A percentile compares a stretch with the other conserved stretches of the same genome.
phyloP scores from a whole-genome alignment of 37 sponge, comb jelly and placozoan genomes.

The Lycopodina hypogea region DNA sequence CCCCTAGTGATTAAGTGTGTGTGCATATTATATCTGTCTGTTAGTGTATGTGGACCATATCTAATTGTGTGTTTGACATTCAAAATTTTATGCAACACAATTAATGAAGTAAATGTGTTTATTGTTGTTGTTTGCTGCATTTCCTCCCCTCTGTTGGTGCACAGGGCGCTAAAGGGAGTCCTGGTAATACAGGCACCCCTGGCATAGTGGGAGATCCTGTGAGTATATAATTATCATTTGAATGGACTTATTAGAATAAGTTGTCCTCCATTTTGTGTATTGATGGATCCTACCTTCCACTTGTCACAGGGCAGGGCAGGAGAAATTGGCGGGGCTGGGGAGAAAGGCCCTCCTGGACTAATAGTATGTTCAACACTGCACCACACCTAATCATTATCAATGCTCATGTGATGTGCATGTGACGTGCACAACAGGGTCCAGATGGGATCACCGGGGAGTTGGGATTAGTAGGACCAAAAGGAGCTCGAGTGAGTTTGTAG shows the following conservation, averaged over 20 bases:
- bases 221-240: slow-evolving; percentile 14
- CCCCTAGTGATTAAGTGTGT: too few relatives aligned
- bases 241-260: background rate
- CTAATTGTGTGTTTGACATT: too few relatives aligned
- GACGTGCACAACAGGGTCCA: slow-evolving; percentile 42
- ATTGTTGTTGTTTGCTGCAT: too few relatives aligned
- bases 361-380: slow-evolving; percentile 23
- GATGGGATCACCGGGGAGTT: slow-evolving; percentile 23
- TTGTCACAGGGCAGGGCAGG: slow-evolving; percentile 36
- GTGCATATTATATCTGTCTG: too few relatives aligned
- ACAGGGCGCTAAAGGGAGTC: slow-evolving; percentile 58
- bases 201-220: slow-evolving; percentile 66
- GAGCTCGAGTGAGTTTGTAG: slow-evolving; percentile 27
- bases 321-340: slow-evolving; percentile 37
- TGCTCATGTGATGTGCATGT: background rate
- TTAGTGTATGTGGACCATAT: too few relatives aligned
- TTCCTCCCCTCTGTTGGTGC: too few relatives aligned
- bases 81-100: too few relatives aligned
- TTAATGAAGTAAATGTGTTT: too few relatives aligned
- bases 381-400: too few relatives aligned
- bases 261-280: background rate
- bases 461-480: slow-evolving; percentile 36
- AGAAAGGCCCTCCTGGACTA: slow-evolving; percentile 45
- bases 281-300: background rate
- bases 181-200: slow-evolving; percentile 34